Evolutionary conservation across 2,888 invertebrate species (phyloP).

Genomic region (Drosophila nigricruria): DNA sequence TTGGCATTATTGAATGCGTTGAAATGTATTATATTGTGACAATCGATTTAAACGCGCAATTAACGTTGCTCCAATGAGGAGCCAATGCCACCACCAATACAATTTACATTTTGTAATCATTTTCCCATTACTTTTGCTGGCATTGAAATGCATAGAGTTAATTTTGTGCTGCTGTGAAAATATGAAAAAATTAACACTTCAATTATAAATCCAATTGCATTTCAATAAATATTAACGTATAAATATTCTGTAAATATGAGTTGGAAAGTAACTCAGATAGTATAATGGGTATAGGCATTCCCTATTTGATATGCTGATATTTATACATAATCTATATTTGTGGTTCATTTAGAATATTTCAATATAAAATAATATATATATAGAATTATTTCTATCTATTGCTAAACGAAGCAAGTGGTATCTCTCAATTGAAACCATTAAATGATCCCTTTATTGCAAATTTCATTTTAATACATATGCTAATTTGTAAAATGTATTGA

Average conservation of each 20-base stretch:
- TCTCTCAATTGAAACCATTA: neutral
- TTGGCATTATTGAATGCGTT: conserved; percentile 17
- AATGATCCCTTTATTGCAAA: neutral
- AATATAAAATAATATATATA: neutral
- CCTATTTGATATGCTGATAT: no score
- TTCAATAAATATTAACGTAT: neutral
- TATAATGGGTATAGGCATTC: neutral
- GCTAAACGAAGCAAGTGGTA: neutral
- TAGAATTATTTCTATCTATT: no score
- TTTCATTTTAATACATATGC: conserved; percentile 12
- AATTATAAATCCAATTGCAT: conserved; percentile 17
- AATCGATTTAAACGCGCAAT: conserved; percentile 10
- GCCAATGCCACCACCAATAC: neutral
- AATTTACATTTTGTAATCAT: conserved; percentile 35
- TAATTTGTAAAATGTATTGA: conserved; percentile 31
- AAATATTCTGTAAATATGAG: conserved; percentile 4
- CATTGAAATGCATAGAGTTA: conserved; percentile 20
- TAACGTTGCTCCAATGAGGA: conserved; percentile 2
- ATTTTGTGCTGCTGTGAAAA: conserved; percentile 18
- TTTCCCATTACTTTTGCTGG: conserved; percentile 38
- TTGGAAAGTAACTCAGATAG: neutral
- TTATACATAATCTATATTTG: no score
- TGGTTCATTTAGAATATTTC: neutral
- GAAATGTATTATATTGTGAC: conserved; percentile 1
- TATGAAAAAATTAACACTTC: conserved; percentile 21